A percentile compares a stretch with the other conserved stretches of the same genome.
Evolutionary conservation across 2,888 invertebrate genomes (phyloP).

Genomic region (Orchesellides sinensis): DNA sequence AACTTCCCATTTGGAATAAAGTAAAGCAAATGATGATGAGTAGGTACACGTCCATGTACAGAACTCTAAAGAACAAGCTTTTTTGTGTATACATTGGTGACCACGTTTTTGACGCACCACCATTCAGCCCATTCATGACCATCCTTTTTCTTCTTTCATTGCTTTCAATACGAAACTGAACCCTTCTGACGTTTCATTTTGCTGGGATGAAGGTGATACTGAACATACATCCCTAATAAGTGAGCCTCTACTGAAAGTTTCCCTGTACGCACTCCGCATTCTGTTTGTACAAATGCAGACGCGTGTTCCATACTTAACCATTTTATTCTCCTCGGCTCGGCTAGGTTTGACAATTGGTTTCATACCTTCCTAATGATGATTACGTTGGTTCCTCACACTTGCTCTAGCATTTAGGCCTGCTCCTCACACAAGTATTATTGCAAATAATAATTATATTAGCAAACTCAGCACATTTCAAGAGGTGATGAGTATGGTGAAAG

Average conservation of each 20-base stretch:
- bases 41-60: background rate
- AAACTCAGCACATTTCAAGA: slow-evolving; percentile 27
- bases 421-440: slow-evolving; percentile 65
- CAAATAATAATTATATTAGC: slow-evolving; percentile 73
- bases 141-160: background rate
- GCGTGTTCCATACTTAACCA: background rate
- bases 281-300: background rate
- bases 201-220: background rate
- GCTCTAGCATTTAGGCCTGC: background rate
- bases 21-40: background rate
- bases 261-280: too few relatives aligned
- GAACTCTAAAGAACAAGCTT: background rate
- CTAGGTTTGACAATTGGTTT: slow-evolving; percentile 4
- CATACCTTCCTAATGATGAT: slow-evolving; percentile 25
- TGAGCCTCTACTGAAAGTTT: too few relatives aligned
- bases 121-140: background rate
- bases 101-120: background rate
- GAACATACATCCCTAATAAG: too few relatives aligned
- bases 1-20: too few relatives aligned
- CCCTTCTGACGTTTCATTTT: slow-evolving; percentile 13
- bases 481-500: too few relatives aligned
- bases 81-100: slow-evolving; percentile 16
- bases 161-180: slow-evolving; percentile 16
- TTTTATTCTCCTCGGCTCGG: slow-evolving; percentile 13
- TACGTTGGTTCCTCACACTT: slow-evolving; percentile 10